Evolutionary conservation across 2,113 vertebrate species (phyloP), one percentile per base, ranked within the genome.

Genomic region (Callopanchax toddi): DNA sequence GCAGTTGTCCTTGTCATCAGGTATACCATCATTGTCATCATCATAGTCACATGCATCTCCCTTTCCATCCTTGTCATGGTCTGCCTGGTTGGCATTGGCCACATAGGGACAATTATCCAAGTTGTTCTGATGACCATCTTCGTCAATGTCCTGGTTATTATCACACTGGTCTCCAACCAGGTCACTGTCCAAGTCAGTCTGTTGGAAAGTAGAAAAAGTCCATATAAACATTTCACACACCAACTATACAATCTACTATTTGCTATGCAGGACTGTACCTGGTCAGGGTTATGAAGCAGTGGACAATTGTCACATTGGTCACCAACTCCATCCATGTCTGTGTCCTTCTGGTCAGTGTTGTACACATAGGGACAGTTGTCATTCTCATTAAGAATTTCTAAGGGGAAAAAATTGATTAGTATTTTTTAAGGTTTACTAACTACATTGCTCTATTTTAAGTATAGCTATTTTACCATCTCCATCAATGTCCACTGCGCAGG

Each of bases 251-350:
- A 6, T 2, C 49, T 20, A 43, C 56, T 20, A 48, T 57, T n/a
- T 64, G 36, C 9, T 45, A 13, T 25, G 32, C 39, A 6, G 18
- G 43, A 18, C 1, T 7, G 15, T 79, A 90, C 91, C 88, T 91
- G 97, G 11, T 97, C 95, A 1, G 96, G 95, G 81, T 99, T 99
- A 86, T 97, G 95, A 87, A 97, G 90, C 74, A 97, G 44, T 0
- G 96, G 96, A 53, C 97, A 99, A 56, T 99, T 99, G 87, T 99
- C 97, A 74, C 97, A 99, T 64, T 98, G 96, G 82, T 99, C 97
- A 2, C 97, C 97, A 49, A 98, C 95, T 12, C 95, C 95, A 60
- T 99, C 97, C 66, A 94, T 91, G 22, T 99, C 97, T 0, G 94
- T 97, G 87, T 99, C 97, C 52, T 93, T 94, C 91, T 99, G 97